phyloP scores from a whole-genome alignment of 2,888 invertebrate species.

The Listrodromus nycthemerus region DNA sequence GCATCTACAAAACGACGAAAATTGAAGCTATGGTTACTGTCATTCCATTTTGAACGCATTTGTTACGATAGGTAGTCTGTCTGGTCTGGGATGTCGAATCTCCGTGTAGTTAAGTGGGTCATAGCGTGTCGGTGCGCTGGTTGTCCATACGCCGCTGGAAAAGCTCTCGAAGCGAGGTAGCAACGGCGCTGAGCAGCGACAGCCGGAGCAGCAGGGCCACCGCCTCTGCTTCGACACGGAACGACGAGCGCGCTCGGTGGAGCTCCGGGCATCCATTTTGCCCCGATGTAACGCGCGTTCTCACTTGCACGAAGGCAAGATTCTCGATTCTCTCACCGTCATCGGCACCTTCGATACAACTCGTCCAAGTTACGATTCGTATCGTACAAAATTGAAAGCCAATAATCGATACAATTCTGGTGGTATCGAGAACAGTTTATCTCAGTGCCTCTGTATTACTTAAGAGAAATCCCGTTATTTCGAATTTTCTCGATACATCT shows the following conservation, averaged over 20 bases:
- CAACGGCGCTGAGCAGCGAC: slow-evolving; percentile 40
- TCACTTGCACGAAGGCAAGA: not conserved
- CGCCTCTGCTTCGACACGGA: slow-evolving; percentile 47
- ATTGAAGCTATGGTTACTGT: not conserved
- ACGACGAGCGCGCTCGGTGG: slow-evolving; percentile 38
- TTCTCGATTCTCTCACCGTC: slow-evolving; percentile 7
- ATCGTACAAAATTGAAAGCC: not conserved
- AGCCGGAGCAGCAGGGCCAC: slow-evolving; percentile 39
- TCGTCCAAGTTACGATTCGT: not conserved
- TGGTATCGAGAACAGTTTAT: not conserved
- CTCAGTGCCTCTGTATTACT: not conserved
- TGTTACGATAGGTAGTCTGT: slow-evolving; percentile 2
- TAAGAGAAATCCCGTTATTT: not conserved
- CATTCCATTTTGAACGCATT: not conserved
- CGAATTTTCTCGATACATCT: slow-evolving; percentile 43
- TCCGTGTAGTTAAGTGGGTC: not conserved
- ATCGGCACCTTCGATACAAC: not conserved
- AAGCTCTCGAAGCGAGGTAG: slow-evolving; percentile 47
- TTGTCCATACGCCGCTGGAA: slow-evolving; percentile 34
- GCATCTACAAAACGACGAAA: not conserved
- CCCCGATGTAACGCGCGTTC: slow-evolving; percentile 36
- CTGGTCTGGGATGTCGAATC: not conserved
- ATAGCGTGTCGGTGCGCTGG: slow-evolving; percentile 6
- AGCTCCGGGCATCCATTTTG: slow-evolving; percentile 47
- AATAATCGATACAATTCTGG: not conserved